Base-by-base conservation (phyloP, 2,888 invertebrate species). In the Philopedon plagiatum region DNA sequence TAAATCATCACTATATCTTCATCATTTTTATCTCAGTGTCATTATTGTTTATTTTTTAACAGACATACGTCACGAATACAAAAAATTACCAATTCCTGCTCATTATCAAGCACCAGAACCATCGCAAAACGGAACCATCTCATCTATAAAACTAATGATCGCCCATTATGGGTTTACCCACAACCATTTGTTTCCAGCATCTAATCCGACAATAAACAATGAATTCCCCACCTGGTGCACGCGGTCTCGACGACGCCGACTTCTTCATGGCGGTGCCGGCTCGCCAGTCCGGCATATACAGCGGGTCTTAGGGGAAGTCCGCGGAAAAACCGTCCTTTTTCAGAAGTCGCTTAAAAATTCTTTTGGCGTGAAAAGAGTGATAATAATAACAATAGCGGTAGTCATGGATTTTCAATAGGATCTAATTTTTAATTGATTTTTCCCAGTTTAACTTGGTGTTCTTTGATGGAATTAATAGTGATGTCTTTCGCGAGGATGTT, bases 201-300 rank as follows among this genome's bases (percentile, higher is more conserved):
- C 41, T 54, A 29, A 46, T 51, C 23, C 11, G 29, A 23, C 15
- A 18, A 54, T 65, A 64, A 71, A 71, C 71, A 71, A 71, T 71
- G 54, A 65, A 71, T 49, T 65, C 65, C 71, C 71, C 71, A 71
- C 71, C 65, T 49, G 61, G 44, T 26, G 49, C 63, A 57, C 56
- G 57, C 57, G 69, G 46, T 49, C 26, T 44, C 63, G 32, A 56
- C 70, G 64, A 58, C 51, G 46, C 58, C 57, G 58, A 65, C 51
- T 60, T 65, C 65, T 71, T 71, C 71, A 65, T 60, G 71, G 51
- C 65, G 60, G 32, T 23, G 39, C 60, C 71, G 65, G 71, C 54
- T 60, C 58, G 32, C 37, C 71, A 71, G 71, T 71, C 46, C 39
- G 66, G 71, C 32, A 54, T 65, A 41, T 65, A 54, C 34, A 49